These are phyloP conservation scores for Bos javanicus DNA, from an alignment of 2,113 vertebrate genomes.

Conservation along the genomic window DNA sequence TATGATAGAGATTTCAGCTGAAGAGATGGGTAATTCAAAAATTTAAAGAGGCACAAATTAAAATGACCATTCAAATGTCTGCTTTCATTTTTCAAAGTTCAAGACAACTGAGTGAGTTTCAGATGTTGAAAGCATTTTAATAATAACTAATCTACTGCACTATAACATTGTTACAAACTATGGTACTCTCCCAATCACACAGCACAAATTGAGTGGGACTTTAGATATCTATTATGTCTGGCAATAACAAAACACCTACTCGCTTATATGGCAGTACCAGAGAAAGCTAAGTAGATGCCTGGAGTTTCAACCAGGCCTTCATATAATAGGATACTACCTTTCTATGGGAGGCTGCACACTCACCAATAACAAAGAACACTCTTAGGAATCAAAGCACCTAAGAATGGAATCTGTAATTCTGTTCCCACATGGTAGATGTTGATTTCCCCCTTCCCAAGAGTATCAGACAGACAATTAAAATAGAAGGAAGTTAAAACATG, in stretches of 20 bases:
- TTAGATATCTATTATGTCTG: no score
- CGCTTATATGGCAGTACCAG: accelerated
- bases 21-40: not conserved
- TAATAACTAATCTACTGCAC: not conserved
- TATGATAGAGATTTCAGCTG: not conserved
- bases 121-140: not conserved
- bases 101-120: not conserved
- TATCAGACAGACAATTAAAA: no score
- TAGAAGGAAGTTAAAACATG: no score
- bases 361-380: not conserved
- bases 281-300: no score
- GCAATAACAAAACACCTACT: no score
- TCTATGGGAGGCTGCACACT: no score
- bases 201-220: not conserved
- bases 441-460: no score
- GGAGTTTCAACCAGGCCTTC: no score
- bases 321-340: no score
- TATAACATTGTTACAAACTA: not conserved
- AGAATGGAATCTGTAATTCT: no score
- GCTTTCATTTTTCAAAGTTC: not conserved
- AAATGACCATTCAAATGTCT: not conserved
- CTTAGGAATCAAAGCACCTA: not conserved
- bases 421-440: accelerated
- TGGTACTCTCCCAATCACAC: not conserved
- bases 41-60: not conserved